Percentiles rank a stretch among this genome's conserved stretches.
Evolutionary conservation across 2,797 vertebrate genomes (phyloP).

Genomic region (Avahi laniger): DNA sequence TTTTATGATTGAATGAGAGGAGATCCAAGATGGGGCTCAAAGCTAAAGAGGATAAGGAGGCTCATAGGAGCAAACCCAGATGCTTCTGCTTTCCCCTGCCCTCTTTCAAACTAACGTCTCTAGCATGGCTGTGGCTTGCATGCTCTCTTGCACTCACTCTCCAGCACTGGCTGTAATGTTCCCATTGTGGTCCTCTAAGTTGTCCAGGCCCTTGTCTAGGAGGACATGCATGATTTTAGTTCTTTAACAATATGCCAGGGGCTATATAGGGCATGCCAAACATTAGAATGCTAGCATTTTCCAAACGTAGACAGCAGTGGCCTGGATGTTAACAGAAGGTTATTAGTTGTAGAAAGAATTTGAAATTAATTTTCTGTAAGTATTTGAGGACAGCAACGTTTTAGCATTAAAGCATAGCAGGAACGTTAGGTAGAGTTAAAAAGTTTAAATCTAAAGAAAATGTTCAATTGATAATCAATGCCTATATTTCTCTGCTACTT

Average conservation of each 20-base stretch:
- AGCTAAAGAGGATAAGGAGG: neutral
- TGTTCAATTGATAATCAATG: neutral
- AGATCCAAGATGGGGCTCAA: conserved; percentile 14
- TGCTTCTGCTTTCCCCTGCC: neutral
- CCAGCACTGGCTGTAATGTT: neutral
- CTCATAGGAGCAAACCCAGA: neutral
- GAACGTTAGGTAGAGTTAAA: neutral
- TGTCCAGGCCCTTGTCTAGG: neutral
- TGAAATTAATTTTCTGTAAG: neutral
- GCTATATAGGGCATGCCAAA: neutral
- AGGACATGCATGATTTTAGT: neutral
- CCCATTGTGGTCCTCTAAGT: neutral
- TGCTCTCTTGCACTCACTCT: neutral
- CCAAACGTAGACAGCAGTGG: neutral
- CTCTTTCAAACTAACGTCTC: neutral
- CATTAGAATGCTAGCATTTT: neutral
- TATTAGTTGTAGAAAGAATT: conserved; percentile 19
- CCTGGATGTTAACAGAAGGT: neutral
- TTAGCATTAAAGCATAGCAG: neutral
- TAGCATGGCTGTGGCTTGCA: neutral
- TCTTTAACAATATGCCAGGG: neutral
- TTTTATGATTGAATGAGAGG: neutral
- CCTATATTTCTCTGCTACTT: neutral
- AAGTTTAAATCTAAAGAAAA: neutral
- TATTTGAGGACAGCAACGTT: neutral